Base-by-base conservation (phyloP, 2,113 vertebrate genomes). In the Psilopsiagon aurifrons region DNA sequence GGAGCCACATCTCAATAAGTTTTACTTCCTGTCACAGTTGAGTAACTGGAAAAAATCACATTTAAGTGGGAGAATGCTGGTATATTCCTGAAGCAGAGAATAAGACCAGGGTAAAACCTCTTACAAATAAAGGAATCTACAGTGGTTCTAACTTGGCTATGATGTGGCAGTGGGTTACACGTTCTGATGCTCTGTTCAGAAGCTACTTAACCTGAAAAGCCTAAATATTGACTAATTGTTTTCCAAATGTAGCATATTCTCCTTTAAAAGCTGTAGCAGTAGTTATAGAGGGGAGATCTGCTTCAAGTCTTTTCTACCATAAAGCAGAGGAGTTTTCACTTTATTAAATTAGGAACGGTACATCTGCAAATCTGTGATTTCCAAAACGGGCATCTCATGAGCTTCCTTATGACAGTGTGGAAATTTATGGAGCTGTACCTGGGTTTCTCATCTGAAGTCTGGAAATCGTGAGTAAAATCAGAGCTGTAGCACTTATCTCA, bases 401-500 rank as follows among this genome's bases (percentile, higher is more conserved):
- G 57, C 39, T 88, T 92, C 39, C 33, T 14, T 25, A 1, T 81
- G 39, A 57, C 81, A 63, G 19, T 7, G 16, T 71, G 64, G 59
- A 46, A 70, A 63, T 90, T 59, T 35, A 84, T 87, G 88, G 62
- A 94, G 76, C 39, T 88, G 1, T 76, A 92, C 83, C 71, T 83
- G 76, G 5, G 8, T 51, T 91, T 84, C 55, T 91, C 70, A 76
- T 88, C 69, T 83, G 64, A 82, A 93, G 74, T 93, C 44, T 71
- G 81, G 84, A 95, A 93, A 87, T 52, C 84, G 49, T 31, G 66
- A 90, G 44, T 63, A 69, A 92, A 93, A 94, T 93, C 77, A 86
- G 90, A 91, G 88, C 31, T 69, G 70, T 59, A 86, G 80, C 63
- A 80, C 54, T 96, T 96, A 84, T n/a, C 81, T 97, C 95, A 94